Conservation (phyloP, 2,113 vertebrate genomes). For the Sander lucioperca region DNA sequence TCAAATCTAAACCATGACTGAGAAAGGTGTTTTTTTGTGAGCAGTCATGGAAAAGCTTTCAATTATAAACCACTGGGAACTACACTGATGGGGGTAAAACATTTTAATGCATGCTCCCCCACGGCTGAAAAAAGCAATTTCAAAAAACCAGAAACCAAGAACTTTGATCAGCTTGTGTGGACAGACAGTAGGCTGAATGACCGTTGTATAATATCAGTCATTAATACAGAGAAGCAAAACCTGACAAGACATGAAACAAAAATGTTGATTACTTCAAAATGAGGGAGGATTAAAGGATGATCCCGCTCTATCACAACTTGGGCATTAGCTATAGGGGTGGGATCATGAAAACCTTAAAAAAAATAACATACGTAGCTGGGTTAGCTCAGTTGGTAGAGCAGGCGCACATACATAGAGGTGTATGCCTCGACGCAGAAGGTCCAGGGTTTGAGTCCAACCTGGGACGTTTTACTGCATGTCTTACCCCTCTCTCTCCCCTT, state of each 20-base stretch:
- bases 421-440: no score
- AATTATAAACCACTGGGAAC: neutral
- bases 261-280: neutral
- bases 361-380: no score
- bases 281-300: neutral
- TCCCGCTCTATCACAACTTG: neutral
- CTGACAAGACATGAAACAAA: neutral
- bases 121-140: neutral
- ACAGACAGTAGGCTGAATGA: neutral
- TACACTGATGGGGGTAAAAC: neutral
- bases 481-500: no score
- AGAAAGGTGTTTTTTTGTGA: slow-evolving; percentile 14
- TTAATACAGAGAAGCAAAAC: neutral
- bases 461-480: no score
- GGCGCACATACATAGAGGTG: no score
- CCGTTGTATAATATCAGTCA: neutral
- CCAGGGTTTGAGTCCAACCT: no score
- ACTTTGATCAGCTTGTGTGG: neutral
- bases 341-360: no score
- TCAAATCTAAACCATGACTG: neutral
- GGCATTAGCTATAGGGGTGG: neutral
- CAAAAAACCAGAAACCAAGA: neutral
- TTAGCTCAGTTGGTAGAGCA: no score
- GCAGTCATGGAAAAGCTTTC: slow-evolving; percentile 4
- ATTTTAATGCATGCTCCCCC: neutral